Conservation (phyloP, 2,797 vertebrate species). For the Anas bernieri region DNA sequence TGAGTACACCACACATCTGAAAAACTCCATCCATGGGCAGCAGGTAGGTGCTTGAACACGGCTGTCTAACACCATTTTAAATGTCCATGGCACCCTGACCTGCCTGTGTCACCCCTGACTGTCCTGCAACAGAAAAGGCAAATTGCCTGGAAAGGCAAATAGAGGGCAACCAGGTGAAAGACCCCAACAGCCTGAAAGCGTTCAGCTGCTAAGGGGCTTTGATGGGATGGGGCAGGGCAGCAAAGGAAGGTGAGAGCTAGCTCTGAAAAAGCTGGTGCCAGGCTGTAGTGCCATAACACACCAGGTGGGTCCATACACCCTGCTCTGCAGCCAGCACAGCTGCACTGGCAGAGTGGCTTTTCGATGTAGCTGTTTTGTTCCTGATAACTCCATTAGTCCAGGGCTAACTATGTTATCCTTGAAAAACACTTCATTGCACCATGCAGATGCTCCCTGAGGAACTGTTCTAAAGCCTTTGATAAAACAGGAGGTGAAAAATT, state of each 20-base stretch:
- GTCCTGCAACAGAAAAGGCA: background rate
- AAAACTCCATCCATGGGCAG: background rate
- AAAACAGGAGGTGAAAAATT: background rate
- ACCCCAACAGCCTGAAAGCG: fast-evolving
- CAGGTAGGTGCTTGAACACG: background rate
- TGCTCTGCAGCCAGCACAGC: background rate
- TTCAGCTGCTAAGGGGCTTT: background rate
- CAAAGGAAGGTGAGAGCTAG: background rate
- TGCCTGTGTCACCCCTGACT: background rate
- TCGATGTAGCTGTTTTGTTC: slow-evolving; percentile 10
- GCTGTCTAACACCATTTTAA: background rate
- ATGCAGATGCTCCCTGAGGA: background rate
- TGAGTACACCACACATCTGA: background rate
- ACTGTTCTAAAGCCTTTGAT: slow-evolving; percentile 21
- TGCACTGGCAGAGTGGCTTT: background rate
- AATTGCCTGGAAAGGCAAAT: background rate
- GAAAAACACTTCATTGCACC: slow-evolving; percentile 24
- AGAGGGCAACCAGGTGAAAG: background rate
- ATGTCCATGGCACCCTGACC: fast-evolving
- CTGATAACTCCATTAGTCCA: slow-evolving; percentile 10
- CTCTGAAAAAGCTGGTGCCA: background rate
- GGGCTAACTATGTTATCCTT: slow-evolving; percentile 29
- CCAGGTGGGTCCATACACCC: background rate
- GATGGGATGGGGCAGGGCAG: background rate
- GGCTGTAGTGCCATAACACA: background rate